Conservation (phyloP, 2,113 vertebrate species). For the Dendrocopos noguchii region DNA sequence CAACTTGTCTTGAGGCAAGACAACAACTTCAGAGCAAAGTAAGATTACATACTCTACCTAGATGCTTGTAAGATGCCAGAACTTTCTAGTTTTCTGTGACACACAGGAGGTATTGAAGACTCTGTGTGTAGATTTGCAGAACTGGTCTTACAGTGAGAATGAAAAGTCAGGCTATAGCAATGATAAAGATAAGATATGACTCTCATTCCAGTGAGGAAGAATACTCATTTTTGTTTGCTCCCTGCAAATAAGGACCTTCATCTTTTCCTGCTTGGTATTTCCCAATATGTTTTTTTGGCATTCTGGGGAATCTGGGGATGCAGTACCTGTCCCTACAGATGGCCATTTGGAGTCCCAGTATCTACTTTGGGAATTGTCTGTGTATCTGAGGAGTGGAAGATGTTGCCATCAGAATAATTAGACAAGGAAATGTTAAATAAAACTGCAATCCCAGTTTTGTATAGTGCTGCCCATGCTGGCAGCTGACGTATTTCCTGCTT, state of each 20-base stretch:
- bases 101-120: neutral
- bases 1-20: neutral
- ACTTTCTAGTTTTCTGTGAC: neutral
- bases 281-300: neutral
- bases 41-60: neutral
- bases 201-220: neutral
- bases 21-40: neutral
- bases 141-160: neutral
- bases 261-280: neutral
- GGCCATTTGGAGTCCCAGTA: neutral
- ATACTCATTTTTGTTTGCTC: neutral
- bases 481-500: neutral
- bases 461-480: neutral
- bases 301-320: accelerated
- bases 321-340: neutral
- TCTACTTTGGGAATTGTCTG: neutral
- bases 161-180: neutral
- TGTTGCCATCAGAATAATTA: neutral
- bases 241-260: neutral
- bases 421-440: neutral
- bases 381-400: neutral
- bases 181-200: accelerated
- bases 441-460: neutral
- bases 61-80: neutral
- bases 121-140: neutral